Evolutionary conservation across 2,113 vertebrate genomes (phyloP), one percentile per base, ranked within the genome.

Genomic region (Podiceps cristatus): DNA sequence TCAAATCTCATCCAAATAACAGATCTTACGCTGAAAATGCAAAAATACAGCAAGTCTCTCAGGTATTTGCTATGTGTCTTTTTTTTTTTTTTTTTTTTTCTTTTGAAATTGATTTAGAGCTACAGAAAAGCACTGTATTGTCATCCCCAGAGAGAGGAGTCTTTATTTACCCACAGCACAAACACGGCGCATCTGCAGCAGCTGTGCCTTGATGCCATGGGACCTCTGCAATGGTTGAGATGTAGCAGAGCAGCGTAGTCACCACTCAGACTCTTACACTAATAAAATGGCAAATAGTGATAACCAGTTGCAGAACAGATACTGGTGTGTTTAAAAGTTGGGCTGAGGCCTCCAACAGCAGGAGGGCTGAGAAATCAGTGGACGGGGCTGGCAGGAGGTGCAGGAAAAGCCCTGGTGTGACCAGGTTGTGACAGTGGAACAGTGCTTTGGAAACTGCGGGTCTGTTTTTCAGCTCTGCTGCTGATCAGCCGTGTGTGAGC

Each of bases 371-470:
- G 56, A 4, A 16, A 9, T 4, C n/a, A 7, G 25, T 23, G 56
- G 25, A 11, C 27, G 3, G 1, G n/a, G 13, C 18, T 68, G 52
- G 22, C 8, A 63, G 60, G 25, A 56, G 50, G 22, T 29, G 42
- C 5, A 23, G 37, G 14, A 55, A 28, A 27, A 10, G 1, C 10
- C 11, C 53, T 9, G 16, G 12, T 29, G 63, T 69, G 55, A 47
- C 47, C 52, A 29, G n/a, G 18, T 11, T 59, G 27, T 37, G 55
- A 22, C 16, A 17, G 19, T 4, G n/a, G 74, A n/a, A 50, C 0
- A 13, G 4, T n/a, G 29, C 40, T 58, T 28, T 71, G 52, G 68
- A 3, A 47, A 58, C 10, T 0, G 2, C 1, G 1, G 22, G 1
- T 44, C 33, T 68, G n/a, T 42, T 68, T 68, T 72, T 52, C 69